Conservation (phyloP, 2,113 vertebrate genomes). For the Petrocephalus microphthalmus region DNA sequence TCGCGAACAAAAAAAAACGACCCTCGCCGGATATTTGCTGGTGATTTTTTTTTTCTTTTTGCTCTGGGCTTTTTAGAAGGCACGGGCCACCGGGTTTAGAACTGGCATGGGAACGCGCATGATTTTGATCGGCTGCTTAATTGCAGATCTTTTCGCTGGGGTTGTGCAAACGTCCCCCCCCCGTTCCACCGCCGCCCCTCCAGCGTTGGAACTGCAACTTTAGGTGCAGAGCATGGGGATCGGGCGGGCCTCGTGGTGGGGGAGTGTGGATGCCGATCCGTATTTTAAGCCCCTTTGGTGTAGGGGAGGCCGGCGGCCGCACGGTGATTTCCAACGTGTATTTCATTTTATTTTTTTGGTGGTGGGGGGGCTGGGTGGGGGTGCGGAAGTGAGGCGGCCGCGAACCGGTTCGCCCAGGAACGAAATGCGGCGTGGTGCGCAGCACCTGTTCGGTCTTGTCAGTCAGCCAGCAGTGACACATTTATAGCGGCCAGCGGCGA, state of each 20-base stretch:
- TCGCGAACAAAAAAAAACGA: background rate
- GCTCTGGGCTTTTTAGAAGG: background rate
- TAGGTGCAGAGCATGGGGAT: background rate
- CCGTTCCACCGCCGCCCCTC: background rate
- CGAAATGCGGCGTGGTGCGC: background rate
- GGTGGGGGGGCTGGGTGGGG: background rate
- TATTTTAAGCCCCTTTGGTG: background rate
- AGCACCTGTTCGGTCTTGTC: background rate
- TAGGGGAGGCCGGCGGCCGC: background rate
- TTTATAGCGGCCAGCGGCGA: background rate
- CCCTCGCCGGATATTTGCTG: background rate
- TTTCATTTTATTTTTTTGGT: too few relatives aligned
- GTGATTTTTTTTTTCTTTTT: background rate
- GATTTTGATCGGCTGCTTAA: background rate
- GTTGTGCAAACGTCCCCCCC: background rate
- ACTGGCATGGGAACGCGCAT: background rate
- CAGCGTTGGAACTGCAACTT: background rate
- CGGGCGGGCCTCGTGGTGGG: slow-evolving; percentile 56
- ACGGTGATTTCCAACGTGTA: background rate
- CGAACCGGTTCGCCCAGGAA: background rate
- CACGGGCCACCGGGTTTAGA: background rate
- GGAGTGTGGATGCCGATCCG: slow-evolving; percentile 24
- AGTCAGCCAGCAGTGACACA: background rate
- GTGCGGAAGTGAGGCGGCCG: background rate
- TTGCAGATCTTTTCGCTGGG: background rate